These are phyloP conservation scores for Pseudococcus longispinus DNA, from an alignment of 2,888 invertebrate species.

Conservation along the genomic window DNA sequence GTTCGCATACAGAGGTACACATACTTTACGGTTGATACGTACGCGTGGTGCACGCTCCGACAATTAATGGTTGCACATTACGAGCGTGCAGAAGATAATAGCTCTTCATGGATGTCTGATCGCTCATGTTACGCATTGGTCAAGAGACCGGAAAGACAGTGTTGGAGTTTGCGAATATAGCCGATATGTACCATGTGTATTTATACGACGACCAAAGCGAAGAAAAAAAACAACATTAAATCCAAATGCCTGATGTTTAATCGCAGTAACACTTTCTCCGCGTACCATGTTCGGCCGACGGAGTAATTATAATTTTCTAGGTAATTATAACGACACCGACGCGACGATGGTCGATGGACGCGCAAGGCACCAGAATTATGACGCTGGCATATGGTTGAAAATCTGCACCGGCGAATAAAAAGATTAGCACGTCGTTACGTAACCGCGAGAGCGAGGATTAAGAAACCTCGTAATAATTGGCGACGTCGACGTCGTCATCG, in stretches of 20 bases:
- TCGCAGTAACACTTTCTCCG: neutral
- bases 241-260: neutral
- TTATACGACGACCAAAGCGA: neutral
- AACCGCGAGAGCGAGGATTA: neutral
- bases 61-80: constrained; percentile 28
- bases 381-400: neutral
- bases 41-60: neutral
- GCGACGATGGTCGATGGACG: neutral
- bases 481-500: neutral
- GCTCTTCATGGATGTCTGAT: neutral
- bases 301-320: constrained; percentile 5
- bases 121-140: neutral
- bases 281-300: neutral
- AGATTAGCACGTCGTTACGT: neutral
- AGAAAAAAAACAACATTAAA: neutral
- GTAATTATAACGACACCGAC: neutral
- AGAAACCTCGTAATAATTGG: neutral
- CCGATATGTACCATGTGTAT: neutral
- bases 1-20: neutral
- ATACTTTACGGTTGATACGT: neutral
- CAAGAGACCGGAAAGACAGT: constrained; percentile 13
- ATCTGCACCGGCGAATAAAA: neutral
- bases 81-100: neutral
- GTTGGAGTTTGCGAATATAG: neutral
- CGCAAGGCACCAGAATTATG: neutral